Percentiles rank a stretch among this genome's conserved stretches.
Evolutionary conservation across 2,113 vertebrate species (phyloP).

Genomic region (Sisor rabdophorus): DNA sequence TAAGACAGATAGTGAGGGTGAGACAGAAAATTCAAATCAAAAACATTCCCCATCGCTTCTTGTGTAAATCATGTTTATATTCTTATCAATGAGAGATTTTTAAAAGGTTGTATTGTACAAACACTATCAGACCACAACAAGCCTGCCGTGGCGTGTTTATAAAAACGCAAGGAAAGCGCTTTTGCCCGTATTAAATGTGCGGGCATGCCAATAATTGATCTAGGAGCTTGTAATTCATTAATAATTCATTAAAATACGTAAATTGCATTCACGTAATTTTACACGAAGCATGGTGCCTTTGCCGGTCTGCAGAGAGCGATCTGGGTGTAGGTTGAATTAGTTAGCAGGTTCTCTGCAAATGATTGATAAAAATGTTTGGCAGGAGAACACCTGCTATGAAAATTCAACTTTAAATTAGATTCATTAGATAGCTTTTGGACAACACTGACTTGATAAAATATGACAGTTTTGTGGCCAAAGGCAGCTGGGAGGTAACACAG

Average conservation of each 20-base stretch:
- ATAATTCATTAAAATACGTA: not conserved
- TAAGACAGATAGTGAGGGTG: no score
- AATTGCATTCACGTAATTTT: not conserved
- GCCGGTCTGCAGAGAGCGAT: not conserved
- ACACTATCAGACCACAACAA: not conserved
- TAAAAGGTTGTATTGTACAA: not conserved
- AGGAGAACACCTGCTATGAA: conserved; percentile 53
- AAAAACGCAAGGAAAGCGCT: not conserved
- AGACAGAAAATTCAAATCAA: no score
- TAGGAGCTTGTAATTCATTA: not conserved
- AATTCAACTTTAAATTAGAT: conserved; percentile 57
- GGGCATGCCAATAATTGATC: not conserved
- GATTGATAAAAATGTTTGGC: conserved; percentile 55
- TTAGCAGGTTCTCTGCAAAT: conserved; percentile 57
- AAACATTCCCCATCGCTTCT: no score
- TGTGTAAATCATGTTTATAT: not conserved
- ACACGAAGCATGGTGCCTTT: no score
- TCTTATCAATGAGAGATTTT: not conserved
- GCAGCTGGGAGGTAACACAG: not conserved
- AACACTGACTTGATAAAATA: conserved; percentile 33
- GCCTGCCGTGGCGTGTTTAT: not conserved
- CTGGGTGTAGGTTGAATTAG: conserved; percentile 17
- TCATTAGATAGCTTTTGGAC: conserved; percentile 54
- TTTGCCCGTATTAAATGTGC: not conserved
- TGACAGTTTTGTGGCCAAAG: conserved; percentile 47